Evolutionary conservation across 2,797 vertebrate genomes (phyloP).

Genomic region (Myotis myotis): DNA sequence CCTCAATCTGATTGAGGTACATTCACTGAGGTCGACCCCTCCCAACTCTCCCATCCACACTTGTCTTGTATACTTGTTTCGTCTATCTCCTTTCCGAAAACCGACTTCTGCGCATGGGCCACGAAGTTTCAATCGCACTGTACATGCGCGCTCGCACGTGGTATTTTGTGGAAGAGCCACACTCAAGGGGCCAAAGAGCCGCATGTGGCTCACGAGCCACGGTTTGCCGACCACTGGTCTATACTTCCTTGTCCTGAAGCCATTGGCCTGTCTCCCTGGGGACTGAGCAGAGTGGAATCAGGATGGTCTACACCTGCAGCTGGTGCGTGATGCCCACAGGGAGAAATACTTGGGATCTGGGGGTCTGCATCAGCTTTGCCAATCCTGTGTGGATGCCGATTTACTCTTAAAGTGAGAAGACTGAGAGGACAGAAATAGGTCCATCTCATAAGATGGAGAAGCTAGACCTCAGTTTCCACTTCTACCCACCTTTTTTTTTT

Average conservation of each 20-base stretch:
- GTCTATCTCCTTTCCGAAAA: too few relatives aligned
- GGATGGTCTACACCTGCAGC: neutral
- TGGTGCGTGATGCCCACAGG: neutral
- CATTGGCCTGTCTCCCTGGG: neutral
- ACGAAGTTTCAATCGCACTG: too few relatives aligned
- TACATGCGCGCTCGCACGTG: too few relatives aligned
- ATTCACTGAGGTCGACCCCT: too few relatives aligned
- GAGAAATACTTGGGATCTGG: neutral
- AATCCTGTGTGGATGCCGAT: neutral
- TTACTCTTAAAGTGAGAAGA: neutral
- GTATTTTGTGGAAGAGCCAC: too few relatives aligned
- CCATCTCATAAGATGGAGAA: neutral
- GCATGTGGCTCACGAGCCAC: too few relatives aligned
- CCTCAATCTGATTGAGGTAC: too few relatives aligned
- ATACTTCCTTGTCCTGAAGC: neutral
- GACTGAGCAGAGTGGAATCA: neutral
- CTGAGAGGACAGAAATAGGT: neutral
- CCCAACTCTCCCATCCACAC: too few relatives aligned
- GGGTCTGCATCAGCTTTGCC: neutral
- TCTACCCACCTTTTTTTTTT: neutral
- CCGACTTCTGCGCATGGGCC: too few relatives aligned
- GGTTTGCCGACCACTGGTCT: too few relatives aligned
- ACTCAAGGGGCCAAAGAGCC: too few relatives aligned
- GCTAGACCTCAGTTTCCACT: neutral
- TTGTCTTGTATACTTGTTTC: too few relatives aligned